These are phyloP conservation scores for Drosophila recens DNA, from an alignment of 2,888 invertebrate species.

Conservation along the genomic window DNA sequence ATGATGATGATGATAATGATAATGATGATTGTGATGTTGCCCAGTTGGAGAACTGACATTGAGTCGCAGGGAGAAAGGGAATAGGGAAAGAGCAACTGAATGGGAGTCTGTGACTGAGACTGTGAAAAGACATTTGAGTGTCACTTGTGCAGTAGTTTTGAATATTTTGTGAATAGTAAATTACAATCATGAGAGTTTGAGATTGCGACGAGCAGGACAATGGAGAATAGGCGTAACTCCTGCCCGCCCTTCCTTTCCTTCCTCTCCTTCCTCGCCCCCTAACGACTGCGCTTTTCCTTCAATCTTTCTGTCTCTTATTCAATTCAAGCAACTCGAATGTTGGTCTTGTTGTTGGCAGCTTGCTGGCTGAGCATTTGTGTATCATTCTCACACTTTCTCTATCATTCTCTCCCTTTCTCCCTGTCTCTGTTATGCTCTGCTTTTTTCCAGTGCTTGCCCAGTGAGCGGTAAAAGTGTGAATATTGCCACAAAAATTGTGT, in stretches of 20 bases:
- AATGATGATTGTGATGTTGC: constrained; percentile 21
- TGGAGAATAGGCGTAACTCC: constrained; percentile 1
- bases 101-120: constrained; percentile 45
- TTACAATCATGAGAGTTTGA: constrained; percentile 66
- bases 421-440: too few species aligned
- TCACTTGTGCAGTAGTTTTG: constrained; percentile 76
- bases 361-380: constrained; percentile 17
- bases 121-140: constrained; percentile 77
- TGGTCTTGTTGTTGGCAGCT: constrained; percentile 7
- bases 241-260: background rate
- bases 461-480: constrained; percentile 52
- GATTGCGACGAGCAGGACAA: constrained; percentile 22
- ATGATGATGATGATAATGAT: constrained; percentile 9
- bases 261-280: background rate
- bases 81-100: background rate
- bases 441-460: constrained; percentile 1
- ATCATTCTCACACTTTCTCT: background rate
- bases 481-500: constrained; percentile 56
- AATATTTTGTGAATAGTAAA: constrained; percentile 78
- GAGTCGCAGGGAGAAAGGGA: constrained; percentile 3
- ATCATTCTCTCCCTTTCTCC: background rate
- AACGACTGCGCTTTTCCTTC: constrained; percentile 3
- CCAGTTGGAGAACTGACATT: constrained; percentile 23
- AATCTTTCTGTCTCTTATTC: constrained; percentile 35
- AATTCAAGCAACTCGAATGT: constrained; percentile 44